A percentile compares a stretch with the other conserved stretches of the same genome.
These are phyloP conservation scores for Albula goreensis DNA, from an alignment of 2,113 vertebrate genomes.

Conservation along the genomic window DNA sequence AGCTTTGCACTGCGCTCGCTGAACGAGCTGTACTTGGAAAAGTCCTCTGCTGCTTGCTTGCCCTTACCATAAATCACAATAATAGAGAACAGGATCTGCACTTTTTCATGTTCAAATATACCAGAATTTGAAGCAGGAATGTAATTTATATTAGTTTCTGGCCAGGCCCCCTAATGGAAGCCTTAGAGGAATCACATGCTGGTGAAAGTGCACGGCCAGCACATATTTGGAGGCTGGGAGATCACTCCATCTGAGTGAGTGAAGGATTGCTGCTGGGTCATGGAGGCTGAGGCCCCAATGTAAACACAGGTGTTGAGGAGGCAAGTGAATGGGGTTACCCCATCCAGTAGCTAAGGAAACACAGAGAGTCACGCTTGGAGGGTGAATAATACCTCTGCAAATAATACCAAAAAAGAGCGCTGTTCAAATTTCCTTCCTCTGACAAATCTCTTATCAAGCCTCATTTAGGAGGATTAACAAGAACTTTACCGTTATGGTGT, in stretches of 20 bases:
- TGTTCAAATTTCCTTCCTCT: constrained; percentile 51
- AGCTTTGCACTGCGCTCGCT: background rate
- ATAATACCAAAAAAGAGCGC: constrained; percentile 29
- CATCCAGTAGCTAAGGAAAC: constrained; percentile 63
- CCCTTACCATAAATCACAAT: constrained; percentile 34
- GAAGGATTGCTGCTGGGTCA: constrained; percentile 68
- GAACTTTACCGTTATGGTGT: constrained; percentile 41
- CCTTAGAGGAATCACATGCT: constrained; percentile 60
- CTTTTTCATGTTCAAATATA: constrained; percentile 53
- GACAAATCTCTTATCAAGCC: constrained; percentile 59
- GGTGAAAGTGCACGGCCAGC: constrained; percentile 65
- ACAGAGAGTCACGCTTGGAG: constrained; percentile 54
- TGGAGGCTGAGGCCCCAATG: constrained; percentile 72
- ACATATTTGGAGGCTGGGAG: constrained; percentile 68
- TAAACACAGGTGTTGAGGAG: constrained; percentile 83
- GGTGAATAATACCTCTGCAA: constrained; percentile 47
- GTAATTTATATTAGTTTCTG: constrained; percentile 58
- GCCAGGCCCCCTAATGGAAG: constrained; percentile 55
- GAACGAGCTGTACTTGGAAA: background rate
- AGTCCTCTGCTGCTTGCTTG: constrained; percentile 7
- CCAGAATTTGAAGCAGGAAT: constrained; percentile 51
- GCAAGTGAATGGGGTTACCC: constrained; percentile 59
- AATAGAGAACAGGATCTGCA: constrained; percentile 42
- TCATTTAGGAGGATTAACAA: constrained; percentile 64
- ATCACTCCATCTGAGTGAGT: constrained; percentile 63